Evolutionary conservation across 2,888 invertebrate genomes (phyloP).

Genomic region (Deilephila elpenor): DNA sequence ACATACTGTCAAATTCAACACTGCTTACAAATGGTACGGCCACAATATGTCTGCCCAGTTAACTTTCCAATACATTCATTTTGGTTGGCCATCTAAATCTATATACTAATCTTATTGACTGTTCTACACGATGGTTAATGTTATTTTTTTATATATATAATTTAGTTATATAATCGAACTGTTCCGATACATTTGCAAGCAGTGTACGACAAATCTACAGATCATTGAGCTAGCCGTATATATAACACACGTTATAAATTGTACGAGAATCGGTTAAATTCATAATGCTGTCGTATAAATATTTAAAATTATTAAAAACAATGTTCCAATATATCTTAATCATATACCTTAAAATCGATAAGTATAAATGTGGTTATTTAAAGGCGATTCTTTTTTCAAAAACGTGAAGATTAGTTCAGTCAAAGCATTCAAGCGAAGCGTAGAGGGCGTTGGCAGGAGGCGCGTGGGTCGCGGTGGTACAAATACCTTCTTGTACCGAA

Average conservation of each 20-base stretch:
- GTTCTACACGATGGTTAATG: too few relatives aligned
- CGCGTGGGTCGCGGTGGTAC: background rate
- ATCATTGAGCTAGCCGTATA: background rate
- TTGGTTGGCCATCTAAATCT: too few relatives aligned
- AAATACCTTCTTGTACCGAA: too few relatives aligned
- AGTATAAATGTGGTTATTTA: constrained; percentile 32
- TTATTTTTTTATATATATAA: too few relatives aligned
- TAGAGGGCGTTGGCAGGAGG: constrained; percentile 18
- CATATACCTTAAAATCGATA: constrained; percentile 25
- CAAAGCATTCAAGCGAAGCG: constrained; percentile 35
- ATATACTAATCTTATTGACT: too few relatives aligned
- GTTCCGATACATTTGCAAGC: constrained; percentile 15
- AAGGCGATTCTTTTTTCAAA: constrained; percentile 33
- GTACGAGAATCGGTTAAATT: background rate
- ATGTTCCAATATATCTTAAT: constrained; percentile 25
- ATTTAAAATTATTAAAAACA: constrained; percentile 23
- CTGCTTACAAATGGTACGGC: constrained; percentile 3
- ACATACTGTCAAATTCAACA: background rate
- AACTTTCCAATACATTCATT: background rate
- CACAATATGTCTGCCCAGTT: background rate
- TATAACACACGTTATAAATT: constrained; percentile 13
- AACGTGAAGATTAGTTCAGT: constrained; percentile 41
- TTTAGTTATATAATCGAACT: too few relatives aligned
- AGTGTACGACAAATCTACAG: constrained; percentile 3
- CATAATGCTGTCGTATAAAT: constrained; percentile 20